Evolutionary conservation across 2,797 vertebrate species (phyloP).

Genomic region (Sphenodon punctatus): DNA sequence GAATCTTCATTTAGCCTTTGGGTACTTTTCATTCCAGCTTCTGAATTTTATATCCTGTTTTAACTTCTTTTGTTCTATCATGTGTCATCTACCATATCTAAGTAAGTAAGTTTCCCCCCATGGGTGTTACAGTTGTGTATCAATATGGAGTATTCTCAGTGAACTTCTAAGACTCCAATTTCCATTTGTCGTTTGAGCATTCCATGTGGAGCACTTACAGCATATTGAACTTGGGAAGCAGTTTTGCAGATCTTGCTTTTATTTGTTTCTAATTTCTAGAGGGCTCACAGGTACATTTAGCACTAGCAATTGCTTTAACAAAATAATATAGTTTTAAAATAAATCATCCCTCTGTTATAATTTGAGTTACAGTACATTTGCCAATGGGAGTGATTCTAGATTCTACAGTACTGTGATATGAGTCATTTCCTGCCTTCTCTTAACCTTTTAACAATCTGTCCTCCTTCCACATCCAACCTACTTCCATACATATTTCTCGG

Average conservation of each 20-base stretch:
- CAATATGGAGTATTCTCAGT: conserved; percentile 23
- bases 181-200: conserved; percentile 43
- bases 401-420: neutral
- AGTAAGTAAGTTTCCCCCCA: conserved; percentile 52
- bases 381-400: neutral
- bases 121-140: neutral
- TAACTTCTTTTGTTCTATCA: conserved; percentile 52
- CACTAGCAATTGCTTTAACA: conserved; percentile 33
- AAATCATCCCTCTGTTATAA: neutral
- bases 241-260: conserved; percentile 18
- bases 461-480: conserved; percentile 22
- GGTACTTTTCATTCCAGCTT: conserved; percentile 3
- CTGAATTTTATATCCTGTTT: conserved; percentile 29
- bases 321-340: conserved; percentile 44
- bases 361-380: neutral
- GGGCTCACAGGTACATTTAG: neutral
- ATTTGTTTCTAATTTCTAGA: conserved; percentile 31
- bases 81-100: too few species aligned
- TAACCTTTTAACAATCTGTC: conserved; percentile 1
- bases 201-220: neutral
- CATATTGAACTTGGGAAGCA: conserved; percentile 23
- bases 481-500: neutral
- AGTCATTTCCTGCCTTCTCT: conserved; percentile 21
- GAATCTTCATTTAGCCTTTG: conserved; percentile 29
- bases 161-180: conserved; percentile 33